Base-by-base conservation (phyloP, 2,888 invertebrate species). In the Drosophila antonietae region DNA sequence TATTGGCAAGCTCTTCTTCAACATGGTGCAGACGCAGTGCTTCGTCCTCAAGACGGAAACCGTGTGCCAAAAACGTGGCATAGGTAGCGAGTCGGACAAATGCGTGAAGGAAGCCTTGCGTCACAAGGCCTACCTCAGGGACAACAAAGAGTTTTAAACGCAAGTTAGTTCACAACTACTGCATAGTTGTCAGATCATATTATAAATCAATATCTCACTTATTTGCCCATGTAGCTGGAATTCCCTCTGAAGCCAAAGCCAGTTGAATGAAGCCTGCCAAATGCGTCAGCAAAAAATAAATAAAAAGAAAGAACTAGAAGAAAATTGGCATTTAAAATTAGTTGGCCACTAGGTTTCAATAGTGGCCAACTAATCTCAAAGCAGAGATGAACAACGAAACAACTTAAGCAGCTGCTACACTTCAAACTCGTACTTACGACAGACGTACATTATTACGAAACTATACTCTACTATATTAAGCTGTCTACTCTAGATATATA, bases 1-100 rank as follows among this genome's bases (percentile, higher is more conserved):
- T 93, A 97, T 98, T 62, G 98, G 98, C 4, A 97, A 97, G 89
- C 94, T 98, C 39, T 99, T 98, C 94, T 99, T 99, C 95, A 98
- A 98, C 93, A 94, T 98, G 51, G 96, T 98, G n/a, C 97, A 97
- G 91, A 97, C 97, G 0, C 97, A 97, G 91, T 99, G 99, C 90
- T 98, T 99, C 93, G 95, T 96, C 0, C 93, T 99, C 47, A 96
- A 96, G 88, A 95, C 95, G 2, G 96, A 96, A 78, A 95, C 95
- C 81, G 94, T 95, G 33, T 98, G 98, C 93, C 94, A 94, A 9
- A 94, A 95, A 83, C 94, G 96, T 8, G 97, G 97, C 96, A 96
- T 96, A 95, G 97, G 97, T 1, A 95, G 95, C 83, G 75, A 70
- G 8, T 20, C 71, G 78, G 62, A 73, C 3, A 61, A 64, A 2